These are phyloP conservation scores for Euproctis similis DNA, from an alignment of 2,888 invertebrate species.

Conservation along the genomic window DNA sequence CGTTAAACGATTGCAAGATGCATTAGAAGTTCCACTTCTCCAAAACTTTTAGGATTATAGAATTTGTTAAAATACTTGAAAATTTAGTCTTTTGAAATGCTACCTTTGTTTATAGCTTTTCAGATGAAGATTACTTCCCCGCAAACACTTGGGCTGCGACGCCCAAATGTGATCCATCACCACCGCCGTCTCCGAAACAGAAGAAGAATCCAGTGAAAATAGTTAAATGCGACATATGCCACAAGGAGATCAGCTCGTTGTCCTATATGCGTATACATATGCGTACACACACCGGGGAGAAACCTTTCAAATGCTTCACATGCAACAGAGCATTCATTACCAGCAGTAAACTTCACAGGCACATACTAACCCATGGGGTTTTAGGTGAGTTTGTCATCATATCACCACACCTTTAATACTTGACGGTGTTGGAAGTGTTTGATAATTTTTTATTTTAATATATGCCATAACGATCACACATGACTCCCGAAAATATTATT, in stretches of 20 bases:
- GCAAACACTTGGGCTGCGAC: slow-evolving; percentile 51
- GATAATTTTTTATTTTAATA: too few species aligned
- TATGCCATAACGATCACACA: too few species aligned
- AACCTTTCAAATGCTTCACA: slow-evolving; percentile 50
- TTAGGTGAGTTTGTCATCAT: too few species aligned
- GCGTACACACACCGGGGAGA: slow-evolving; percentile 60
- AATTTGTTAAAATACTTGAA: too few species aligned
- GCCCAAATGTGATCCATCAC: slow-evolving; percentile 17
- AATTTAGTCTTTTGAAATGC: too few species aligned
- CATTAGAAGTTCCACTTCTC: too few species aligned
- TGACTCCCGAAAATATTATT: too few species aligned
- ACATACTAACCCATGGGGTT: slow-evolving; percentile 49
- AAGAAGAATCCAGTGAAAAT: not conserved
- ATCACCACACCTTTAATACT: too few species aligned
- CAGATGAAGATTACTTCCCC: slow-evolving; percentile 62
- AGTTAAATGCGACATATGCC: slow-evolving; percentile 37
- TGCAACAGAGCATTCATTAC: slow-evolving; percentile 58
- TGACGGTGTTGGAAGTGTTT: too few species aligned
- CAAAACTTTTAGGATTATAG: too few species aligned
- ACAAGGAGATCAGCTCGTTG: slow-evolving; percentile 44
- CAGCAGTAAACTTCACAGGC: slow-evolving; percentile 59
- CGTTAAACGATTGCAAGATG: too few species aligned
- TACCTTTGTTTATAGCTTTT: slow-evolving; percentile 35
- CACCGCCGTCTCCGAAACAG: slow-evolving; percentile 9
- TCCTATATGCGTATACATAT: slow-evolving; percentile 55